Conservation (phyloP, 2,888 invertebrate genomes). For the Dasypogon diadema region DNA sequence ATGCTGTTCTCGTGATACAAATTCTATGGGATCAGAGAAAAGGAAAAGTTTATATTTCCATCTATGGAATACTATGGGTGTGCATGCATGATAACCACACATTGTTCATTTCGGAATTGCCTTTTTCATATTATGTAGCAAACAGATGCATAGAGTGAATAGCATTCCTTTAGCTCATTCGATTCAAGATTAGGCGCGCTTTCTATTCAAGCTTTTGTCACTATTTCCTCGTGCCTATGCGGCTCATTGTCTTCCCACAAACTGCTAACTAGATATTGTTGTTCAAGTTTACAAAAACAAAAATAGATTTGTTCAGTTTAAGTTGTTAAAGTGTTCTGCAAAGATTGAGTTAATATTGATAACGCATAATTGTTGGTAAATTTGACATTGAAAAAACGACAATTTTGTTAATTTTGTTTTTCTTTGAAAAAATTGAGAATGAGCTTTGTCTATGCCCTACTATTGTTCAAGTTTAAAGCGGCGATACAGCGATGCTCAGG, state of each 20-base stretch:
- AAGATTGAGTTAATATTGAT: too few species aligned
- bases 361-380: too few species aligned
- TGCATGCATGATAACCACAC: constrained; percentile 27
- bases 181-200: constrained; percentile 29
- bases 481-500: too few species aligned
- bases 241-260: neutral
- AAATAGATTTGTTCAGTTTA: too few species aligned
- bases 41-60: neutral
- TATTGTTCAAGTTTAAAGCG: too few species aligned
- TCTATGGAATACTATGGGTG: neutral
- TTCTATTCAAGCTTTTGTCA: neutral
- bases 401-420: too few species aligned
- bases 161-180: constrained; percentile 6
- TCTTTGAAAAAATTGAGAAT: too few species aligned
- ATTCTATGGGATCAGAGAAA: neutral
- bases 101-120: constrained; percentile 15
- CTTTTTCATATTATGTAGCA: neutral
- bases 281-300: too few species aligned
- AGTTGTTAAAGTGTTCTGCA: too few species aligned
- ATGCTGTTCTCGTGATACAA: neutral
- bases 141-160: neutral
- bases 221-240: neutral
- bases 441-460: too few species aligned
- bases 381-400: too few species aligned
- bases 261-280: too few species aligned